Conservation (phyloP, 2,888 invertebrate genomes). For the Unio delphinus region DNA sequence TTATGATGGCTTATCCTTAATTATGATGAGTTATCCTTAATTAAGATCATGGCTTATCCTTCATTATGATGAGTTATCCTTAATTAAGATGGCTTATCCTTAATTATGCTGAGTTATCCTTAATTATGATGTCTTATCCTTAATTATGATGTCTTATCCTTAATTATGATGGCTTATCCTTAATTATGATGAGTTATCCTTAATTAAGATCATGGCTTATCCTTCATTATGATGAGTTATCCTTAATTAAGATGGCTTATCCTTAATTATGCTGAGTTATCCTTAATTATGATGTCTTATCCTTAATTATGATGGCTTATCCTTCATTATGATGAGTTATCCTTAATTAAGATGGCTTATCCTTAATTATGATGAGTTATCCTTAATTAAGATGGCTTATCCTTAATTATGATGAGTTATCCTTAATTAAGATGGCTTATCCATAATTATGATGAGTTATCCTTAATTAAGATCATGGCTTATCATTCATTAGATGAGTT, state of each 20-base stretch:
- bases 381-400: no score
- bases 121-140: background rate
- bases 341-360: no score
- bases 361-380: no score
- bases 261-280: conserved; percentile 3
- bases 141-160: no score
- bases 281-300: background rate
- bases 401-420: conserved; percentile 8
- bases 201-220: background rate
- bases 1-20: background rate
- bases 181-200: no score
- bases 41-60: no score
- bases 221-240: conserved; percentile 12
- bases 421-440: background rate
- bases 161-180: no score
- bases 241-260: background rate
- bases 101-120: background rate
- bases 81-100: background rate
- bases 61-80: conserved; percentile 6
- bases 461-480: conserved; percentile 1
- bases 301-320: background rate
- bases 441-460: conserved; percentile 5
- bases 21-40: no score
- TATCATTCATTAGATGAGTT: conserved; percentile 4
- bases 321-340: no score